These are phyloP conservation scores for Tetranychus urticae DNA, from an alignment of 1,140 invertebrate species.

Conservation along the genomic window DNA sequence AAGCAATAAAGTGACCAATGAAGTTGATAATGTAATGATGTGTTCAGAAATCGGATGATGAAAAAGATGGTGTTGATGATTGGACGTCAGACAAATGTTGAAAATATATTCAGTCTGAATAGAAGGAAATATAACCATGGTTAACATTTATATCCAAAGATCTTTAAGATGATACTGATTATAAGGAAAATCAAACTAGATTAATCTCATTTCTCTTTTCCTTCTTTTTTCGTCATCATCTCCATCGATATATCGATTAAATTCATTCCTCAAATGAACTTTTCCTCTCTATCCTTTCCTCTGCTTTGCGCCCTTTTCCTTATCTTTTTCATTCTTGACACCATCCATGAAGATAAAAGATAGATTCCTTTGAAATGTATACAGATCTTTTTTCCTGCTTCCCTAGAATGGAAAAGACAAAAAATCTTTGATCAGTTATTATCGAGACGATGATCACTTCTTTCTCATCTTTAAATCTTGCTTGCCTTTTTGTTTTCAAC, in stretches of 20 bases:
- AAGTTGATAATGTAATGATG: no score
- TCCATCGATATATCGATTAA: not conserved
- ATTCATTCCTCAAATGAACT: not conserved
- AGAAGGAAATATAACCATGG: not conserved
- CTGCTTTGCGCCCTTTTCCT: not conserved
- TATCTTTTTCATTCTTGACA: not conserved
- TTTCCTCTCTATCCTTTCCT: not conserved
- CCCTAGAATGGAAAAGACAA: no score
- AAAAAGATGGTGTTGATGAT: no score
- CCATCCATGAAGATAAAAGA: not conserved
- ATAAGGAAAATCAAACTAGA: not conserved
- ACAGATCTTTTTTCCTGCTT: no score
- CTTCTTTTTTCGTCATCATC: not conserved
- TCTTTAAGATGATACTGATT: no score
- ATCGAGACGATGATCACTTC: no score
- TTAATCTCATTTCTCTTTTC: not conserved
- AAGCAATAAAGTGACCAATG: no score
- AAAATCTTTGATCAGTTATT: not conserved
- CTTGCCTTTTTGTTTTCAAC: no score
- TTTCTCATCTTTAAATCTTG: no score
- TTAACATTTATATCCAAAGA: not conserved
- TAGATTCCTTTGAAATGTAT: not conserved
- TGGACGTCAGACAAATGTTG: no score
- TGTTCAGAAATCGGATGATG: no score
- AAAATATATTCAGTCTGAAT: not conserved